Evolutionary conservation across 1,140 invertebrate species (phyloP).

Genomic region (Stegodyphus dumicola): DNA sequence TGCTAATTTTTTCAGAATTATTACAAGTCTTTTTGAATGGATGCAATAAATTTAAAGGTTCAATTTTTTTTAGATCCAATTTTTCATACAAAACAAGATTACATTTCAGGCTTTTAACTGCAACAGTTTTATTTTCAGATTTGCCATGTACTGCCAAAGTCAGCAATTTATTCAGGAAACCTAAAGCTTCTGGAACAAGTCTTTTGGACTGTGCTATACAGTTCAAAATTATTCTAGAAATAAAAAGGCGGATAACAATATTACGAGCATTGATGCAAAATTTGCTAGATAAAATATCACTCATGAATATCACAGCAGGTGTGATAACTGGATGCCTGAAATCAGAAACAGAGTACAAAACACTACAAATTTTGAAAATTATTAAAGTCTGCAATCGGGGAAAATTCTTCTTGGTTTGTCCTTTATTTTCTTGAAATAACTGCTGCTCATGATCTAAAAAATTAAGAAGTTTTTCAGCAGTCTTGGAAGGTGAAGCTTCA

Average conservation of each 20-base stretch:
- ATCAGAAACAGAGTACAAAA: constrained; percentile 89
- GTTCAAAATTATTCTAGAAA: constrained; percentile 80
- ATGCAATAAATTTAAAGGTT: background rate
- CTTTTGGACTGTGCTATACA: constrained; percentile 84
- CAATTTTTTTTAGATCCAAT: background rate
- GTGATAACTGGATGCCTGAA: constrained; percentile 87
- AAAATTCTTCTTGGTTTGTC: constrained; percentile 69
- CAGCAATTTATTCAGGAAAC: constrained; percentile 28
- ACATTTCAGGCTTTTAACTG: background rate
- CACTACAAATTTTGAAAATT: constrained; percentile 74
- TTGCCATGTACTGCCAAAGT: background rate
- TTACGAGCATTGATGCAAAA: constrained; percentile 75
- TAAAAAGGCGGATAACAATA: constrained; percentile 82
- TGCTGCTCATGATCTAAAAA: constrained; percentile 81
- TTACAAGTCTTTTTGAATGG: background rate
- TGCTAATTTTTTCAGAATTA: constrained; percentile 23
- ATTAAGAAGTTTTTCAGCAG: constrained; percentile 76
- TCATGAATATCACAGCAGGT: constrained; percentile 84
- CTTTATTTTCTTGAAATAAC: constrained; percentile 73
- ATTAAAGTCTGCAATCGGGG: constrained; percentile 81
- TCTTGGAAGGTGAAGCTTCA: constrained; percentile 76
- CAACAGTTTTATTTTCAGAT: background rate
- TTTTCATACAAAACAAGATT: background rate
- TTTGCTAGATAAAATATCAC: constrained; percentile 78
- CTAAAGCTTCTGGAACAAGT: constrained; percentile 75